phyloP scores from a whole-genome alignment of 37 sponge, comb jelly and placozoan species.

The Agelas oroides region DNA sequence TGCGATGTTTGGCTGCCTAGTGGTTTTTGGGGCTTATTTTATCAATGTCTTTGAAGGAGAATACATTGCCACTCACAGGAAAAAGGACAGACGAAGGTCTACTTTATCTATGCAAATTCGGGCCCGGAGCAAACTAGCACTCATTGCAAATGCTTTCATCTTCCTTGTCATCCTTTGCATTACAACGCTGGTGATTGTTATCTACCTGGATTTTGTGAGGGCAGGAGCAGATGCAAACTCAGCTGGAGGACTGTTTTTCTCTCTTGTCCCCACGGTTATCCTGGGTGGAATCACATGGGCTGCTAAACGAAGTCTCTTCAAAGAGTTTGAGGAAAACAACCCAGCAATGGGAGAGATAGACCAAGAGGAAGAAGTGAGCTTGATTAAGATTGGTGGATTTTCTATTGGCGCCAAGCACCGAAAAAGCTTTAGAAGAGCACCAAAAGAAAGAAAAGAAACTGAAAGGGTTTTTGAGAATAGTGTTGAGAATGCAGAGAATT shows the following conservation, averaged over 20 bases:
- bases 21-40: background rate
- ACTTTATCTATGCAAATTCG: background rate
- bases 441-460: too few species aligned
- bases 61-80: too few species aligned
- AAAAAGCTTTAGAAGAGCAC: too few species aligned
- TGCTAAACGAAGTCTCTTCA: background rate
- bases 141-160: background rate
- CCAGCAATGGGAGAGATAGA: background rate
- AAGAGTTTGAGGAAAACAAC: too few species aligned
- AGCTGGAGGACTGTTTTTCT: background rate
- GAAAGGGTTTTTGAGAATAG: too few species aligned
- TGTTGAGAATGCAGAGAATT: too few species aligned
- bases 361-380: too few species aligned
- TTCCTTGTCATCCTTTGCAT: slow-evolving; percentile 8
- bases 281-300: background rate
- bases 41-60: background rate
- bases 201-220: slow-evolving; percentile 9
- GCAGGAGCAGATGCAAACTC: background rate
- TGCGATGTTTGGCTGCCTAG: background rate
- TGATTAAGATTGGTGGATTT: too few species aligned
- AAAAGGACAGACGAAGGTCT: background rate
- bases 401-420: too few species aligned
- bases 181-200: background rate
- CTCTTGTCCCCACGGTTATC: background rate
- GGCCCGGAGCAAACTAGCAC: background rate